Base-by-base conservation (phyloP, 1,140 invertebrate species). In the Druon quercuslanigerum region DNA sequence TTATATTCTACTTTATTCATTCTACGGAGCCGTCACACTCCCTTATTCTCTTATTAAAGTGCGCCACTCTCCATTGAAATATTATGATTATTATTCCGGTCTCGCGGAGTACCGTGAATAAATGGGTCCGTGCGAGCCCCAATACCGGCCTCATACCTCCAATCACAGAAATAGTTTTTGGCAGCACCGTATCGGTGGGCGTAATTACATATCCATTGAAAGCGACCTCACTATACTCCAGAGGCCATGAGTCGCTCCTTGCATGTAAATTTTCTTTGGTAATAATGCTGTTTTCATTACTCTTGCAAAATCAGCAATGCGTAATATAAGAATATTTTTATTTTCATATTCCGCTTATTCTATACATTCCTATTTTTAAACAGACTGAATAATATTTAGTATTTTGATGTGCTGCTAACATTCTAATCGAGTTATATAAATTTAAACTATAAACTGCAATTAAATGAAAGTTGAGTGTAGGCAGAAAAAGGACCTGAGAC, bases 1-100 rank as follows among this genome's bases (percentile, higher is more conserved):
- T 87, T 87, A 85, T 89, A 89, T 87, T 86, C 84, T 86, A 87
- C 86, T 89, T 89, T 89, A 89, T 87, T 89, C 85, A 80, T 85
- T 86, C 83, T 76, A 74, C 74, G 79, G 52, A 73, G 78, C 79
- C 83, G 83, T 87, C 84, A 81, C 82, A 83, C 82, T 82, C 80
- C 79, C 81, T 85, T 85, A 83, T 82, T 81, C 82, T 79, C 72
- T 80, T 82, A 85, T 84, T 85, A 85, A 85, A 82, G 70, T 73
- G 76, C 77, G 75, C 75, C 77, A 81, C 79, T 79, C 56, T 71
- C 77, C 81, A 85, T 83, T 85, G 84, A 84, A 84, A 83, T 83
- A 85, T 85, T 85, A 78, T 85, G 81, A 83, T 84, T 83, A 84
- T 85, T 84, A 85, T 81, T 71, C 51, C 77, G 79, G 71, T 78